Conservation (phyloP, 2,113 vertebrate species). For the Zootoca vivipara region DNA sequence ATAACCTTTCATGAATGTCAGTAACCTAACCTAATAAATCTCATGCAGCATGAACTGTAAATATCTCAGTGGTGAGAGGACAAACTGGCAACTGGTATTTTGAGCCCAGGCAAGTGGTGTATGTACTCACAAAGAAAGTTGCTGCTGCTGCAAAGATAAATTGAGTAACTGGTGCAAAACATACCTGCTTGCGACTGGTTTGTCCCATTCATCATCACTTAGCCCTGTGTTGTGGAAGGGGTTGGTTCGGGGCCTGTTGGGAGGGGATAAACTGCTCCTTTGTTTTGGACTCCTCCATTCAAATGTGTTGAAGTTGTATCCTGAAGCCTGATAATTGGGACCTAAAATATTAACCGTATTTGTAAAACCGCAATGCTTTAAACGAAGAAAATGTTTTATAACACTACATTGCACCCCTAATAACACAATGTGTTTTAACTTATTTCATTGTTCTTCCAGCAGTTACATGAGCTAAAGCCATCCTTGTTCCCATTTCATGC, state of each 20-base stretch:
- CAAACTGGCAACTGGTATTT: background rate
- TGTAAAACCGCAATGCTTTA: background rate
- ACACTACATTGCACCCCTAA: background rate
- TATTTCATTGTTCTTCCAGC: background rate
- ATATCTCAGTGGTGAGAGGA: constrained; percentile 22
- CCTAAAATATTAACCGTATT: constrained; percentile 68
- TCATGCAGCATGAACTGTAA: background rate
- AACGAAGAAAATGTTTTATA: background rate
- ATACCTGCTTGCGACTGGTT: constrained; percentile 85
- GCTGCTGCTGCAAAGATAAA: background rate
- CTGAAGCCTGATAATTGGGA: constrained; percentile 86
- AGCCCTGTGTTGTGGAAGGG: constrained; percentile 87
- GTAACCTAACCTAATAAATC: constrained; percentile 9
- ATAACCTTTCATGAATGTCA: constrained; percentile 26
- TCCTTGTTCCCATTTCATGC: background rate
- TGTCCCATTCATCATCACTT: constrained; percentile 93
- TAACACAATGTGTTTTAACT: background rate
- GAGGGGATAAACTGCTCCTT: constrained; percentile 83
- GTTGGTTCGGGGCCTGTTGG: constrained; percentile 83
- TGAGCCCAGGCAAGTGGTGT: background rate
- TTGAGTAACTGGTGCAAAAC: background rate
- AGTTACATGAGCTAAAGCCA: background rate
- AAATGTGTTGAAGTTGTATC: constrained; percentile 88
- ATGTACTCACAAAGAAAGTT: background rate
- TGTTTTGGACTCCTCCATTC: constrained; percentile 93